Evolutionary conservation across 2,113 vertebrate species (phyloP).

Genomic region (Eudyptes chrysolophus): DNA sequence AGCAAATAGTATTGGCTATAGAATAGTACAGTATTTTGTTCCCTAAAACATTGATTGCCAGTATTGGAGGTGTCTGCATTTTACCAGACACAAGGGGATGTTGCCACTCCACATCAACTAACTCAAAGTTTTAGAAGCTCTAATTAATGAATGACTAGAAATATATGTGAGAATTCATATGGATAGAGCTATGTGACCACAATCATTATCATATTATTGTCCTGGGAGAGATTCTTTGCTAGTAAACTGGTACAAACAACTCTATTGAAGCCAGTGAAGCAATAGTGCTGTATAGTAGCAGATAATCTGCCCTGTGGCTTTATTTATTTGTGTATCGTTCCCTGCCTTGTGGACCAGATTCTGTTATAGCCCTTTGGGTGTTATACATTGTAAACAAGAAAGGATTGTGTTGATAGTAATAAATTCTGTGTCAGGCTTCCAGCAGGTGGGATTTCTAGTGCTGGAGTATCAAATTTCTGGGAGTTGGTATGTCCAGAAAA

Average conservation of each 20-base stretch:
- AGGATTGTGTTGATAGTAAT: background rate
- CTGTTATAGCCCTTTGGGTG: background rate
- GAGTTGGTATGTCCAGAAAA: background rate
- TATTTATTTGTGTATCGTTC: background rate
- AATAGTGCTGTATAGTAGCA: background rate
- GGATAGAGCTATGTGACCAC: background rate
- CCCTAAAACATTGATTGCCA: fast-evolving
- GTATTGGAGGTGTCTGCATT: background rate
- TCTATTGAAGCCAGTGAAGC: background rate
- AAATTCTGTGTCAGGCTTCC: background rate
- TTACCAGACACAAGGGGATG: background rate
- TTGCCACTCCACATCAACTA: background rate
- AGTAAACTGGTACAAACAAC: background rate
- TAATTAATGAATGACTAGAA: background rate
- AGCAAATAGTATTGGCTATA: background rate
- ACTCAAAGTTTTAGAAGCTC: background rate
- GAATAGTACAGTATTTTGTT: background rate
- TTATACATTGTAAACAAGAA: background rate
- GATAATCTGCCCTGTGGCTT: background rate
- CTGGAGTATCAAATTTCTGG: background rate
- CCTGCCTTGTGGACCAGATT: background rate
- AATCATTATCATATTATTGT: fast-evolving
- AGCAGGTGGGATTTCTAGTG: background rate
- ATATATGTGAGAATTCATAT: fast-evolving
- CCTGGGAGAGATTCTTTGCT: background rate